Conservation (phyloP, 2,888 invertebrate species). For the Eristalis intricaria region DNA sequence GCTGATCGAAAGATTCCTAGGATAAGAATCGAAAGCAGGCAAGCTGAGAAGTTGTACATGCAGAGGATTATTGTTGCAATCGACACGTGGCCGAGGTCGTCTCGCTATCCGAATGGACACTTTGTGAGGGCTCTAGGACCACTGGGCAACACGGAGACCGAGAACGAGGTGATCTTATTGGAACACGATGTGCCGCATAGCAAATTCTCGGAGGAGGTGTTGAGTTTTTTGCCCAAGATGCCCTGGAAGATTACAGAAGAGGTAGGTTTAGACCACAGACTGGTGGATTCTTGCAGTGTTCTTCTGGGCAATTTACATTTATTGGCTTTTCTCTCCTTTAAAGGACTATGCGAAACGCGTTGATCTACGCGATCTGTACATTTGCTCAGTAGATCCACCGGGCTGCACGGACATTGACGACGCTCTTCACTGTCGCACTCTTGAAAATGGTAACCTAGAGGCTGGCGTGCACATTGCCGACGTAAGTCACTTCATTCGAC, state of each 20-base stretch:
- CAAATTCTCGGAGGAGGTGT: conserved; percentile 96
- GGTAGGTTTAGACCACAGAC: conserved; percentile 81
- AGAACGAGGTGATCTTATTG: conserved; percentile 96
- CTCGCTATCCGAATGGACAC: conserved; percentile 96
- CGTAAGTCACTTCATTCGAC: conserved; percentile 97
- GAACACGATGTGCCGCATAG: conserved; percentile 99
- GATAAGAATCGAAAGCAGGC: conserved; percentile 97
- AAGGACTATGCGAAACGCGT: conserved; percentile 89
- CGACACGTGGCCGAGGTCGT: conserved; percentile 97
- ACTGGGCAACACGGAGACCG: conserved; percentile 96
- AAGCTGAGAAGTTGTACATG: conserved; percentile 89
- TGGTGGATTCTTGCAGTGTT: too few species aligned
- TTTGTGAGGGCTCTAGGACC: conserved; percentile 96
- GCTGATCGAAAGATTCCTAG: conserved; percentile 97
- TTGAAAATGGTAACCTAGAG: conserved; percentile 89
- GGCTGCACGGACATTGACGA: conserved; percentile 99
- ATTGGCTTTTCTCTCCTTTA: too few species aligned
- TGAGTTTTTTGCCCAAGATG: conserved; percentile 93
- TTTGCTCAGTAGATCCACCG: conserved; percentile 98
- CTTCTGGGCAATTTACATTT: too few species aligned
- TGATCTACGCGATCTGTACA: conserved; percentile 91
- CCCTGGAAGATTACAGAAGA: conserved; percentile 94
- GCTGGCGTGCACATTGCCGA: conserved; percentile 99
- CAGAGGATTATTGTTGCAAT: conserved; percentile 97
- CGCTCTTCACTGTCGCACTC: conserved; percentile 93